Conservation (phyloP, 2,113 vertebrate genomes). For the Cottus gobio region DNA sequence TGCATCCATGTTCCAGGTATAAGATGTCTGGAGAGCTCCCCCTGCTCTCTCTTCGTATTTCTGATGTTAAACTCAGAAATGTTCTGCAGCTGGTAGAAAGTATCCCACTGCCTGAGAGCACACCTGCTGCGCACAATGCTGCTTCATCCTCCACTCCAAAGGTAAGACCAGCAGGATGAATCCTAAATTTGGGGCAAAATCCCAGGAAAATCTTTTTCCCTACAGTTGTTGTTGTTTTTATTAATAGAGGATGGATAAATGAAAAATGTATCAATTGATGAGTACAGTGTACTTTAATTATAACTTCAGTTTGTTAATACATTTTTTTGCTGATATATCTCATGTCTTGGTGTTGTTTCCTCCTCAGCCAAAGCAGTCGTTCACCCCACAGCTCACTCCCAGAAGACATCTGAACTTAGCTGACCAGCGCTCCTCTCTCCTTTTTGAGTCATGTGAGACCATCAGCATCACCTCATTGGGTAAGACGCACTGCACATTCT, state of each 20-base stretch:
- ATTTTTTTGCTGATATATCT: background rate
- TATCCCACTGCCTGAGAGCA: conserved; percentile 90
- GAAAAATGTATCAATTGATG: background rate
- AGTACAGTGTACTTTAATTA: background rate
- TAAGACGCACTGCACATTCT: conserved; percentile 61
- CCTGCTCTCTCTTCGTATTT: conserved; percentile 91
- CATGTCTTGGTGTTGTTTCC: conserved; percentile 10
- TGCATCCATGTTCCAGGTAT: conserved; percentile 84
- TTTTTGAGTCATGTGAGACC: conserved; percentile 88
- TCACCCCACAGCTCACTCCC: conserved; percentile 85
- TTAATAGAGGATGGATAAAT: background rate
- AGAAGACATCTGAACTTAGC: conserved; percentile 79
- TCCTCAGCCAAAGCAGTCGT: conserved; percentile 82
- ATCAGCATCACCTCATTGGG: conserved; percentile 81
- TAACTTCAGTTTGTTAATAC: background rate
- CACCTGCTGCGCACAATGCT: conserved; percentile 66
- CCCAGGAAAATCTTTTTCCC: background rate
- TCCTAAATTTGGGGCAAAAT: background rate
- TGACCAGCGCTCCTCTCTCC: conserved; percentile 85
- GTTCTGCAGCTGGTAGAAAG: conserved; percentile 91
- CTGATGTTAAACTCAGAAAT: conserved; percentile 90
- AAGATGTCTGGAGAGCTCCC: conserved; percentile 92
- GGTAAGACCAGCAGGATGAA: conserved; percentile 70
- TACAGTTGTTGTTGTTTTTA: background rate
- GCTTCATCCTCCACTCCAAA: conserved; percentile 76